Evolutionary conservation across 37 sponge, comb jelly and placozoan species (phyloP), one percentile per base, ranked within the genome.

Genomic region (Aphrocallistes beatrix): DNA sequence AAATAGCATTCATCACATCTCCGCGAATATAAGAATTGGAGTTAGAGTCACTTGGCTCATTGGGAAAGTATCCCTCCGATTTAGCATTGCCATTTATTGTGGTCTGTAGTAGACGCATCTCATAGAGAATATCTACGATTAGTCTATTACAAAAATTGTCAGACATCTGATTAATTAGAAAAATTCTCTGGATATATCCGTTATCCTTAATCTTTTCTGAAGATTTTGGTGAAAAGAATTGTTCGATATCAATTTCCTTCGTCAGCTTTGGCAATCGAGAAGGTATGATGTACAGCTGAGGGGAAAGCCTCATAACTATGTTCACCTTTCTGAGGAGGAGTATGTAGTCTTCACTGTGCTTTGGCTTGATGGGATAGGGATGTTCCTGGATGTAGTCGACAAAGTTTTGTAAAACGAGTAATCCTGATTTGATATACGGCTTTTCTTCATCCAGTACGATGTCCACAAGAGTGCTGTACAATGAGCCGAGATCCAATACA

Each of bases 231-330:
- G 28, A 6, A 60, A 60, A 60, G 10, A 25, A 6, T 32, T 60
- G 75, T 21, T 60, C 75, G n/a, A 60, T 60, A 60, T 13, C n/a
- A 19, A 60, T 60, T 60, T 60, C 75, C 75, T 60, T 60, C 34
- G 10, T 6, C 25, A 60, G 8, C 6, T 30, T 19, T 6, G 75
- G 75, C 32, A 60, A 30, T 3, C n/a, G 10, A 13, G 75, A 60
- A 60, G 75, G 75, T 19, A 60, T 30, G 34, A 60, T 60, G n/a
- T 25, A 60, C 6, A 25, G 34, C 34, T 60, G 75, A 8, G 6
- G 10, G 32, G 75, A 60, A 8, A 60, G 34, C 3, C 10, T 30
- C 75, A 60, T 60, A 6, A 60, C n/a, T 60, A 60, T 19, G 34
- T 60, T 60, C 21, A 60, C 6, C 75, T 60, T 60, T 30, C 75